Conservation (phyloP, 2,888 invertebrate species). For the Gymnoscelis rufifasciata region DNA sequence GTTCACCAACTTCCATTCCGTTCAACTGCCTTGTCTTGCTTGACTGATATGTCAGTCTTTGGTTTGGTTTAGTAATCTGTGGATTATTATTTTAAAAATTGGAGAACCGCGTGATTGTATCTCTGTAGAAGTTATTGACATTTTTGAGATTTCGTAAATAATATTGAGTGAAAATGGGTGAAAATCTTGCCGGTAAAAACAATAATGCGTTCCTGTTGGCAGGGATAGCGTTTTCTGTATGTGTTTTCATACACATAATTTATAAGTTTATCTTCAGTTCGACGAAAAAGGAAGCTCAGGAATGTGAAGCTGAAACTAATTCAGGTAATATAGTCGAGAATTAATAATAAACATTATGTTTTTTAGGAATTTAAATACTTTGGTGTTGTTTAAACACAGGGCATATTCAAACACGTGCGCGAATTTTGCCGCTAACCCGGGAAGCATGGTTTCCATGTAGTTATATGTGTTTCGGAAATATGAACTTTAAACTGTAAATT, state of each 20-base stretch:
- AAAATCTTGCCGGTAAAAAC: constrained; percentile 57
- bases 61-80: constrained; percentile 35
- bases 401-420: constrained; percentile 19
- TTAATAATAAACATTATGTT: neutral
- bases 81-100: constrained; percentile 40
- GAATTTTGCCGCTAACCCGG: constrained; percentile 18
- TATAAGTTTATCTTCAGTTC: constrained; percentile 59
- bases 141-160: constrained; percentile 39
- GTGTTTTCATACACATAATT: constrained; percentile 60
- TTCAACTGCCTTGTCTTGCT: neutral
- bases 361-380: neutral
- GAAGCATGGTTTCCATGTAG: constrained; percentile 13
- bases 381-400: neutral
- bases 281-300: constrained; percentile 56
- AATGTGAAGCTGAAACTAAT: constrained; percentile 59
- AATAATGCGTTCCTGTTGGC: constrained; percentile 49
- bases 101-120: constrained; percentile 60
- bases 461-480: too few species aligned
- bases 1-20: constrained; percentile 31
- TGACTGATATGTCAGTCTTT: neutral
- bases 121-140: constrained; percentile 34
- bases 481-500: constrained; percentile 6
- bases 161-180: constrained; percentile 71
- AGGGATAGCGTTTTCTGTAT: constrained; percentile 50
- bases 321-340: constrained; percentile 44